Evolutionary conservation across 1,140 invertebrate genomes (phyloP).

Genomic region (Pomacea maculata): DNA sequence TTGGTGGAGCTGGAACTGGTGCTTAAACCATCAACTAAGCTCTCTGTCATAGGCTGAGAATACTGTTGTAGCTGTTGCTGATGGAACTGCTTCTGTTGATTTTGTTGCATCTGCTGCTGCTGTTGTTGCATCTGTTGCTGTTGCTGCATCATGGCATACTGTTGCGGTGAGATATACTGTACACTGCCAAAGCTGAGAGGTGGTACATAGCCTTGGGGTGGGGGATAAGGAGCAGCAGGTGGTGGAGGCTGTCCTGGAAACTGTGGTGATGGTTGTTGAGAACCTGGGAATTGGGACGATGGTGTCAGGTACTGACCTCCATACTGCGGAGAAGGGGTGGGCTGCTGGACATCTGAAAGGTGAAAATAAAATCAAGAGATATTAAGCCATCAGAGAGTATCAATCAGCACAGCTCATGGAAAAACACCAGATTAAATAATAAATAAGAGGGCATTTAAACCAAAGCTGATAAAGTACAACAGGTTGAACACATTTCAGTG

Average conservation of each 20-base stretch:
- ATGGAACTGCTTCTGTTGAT: slow-evolving; percentile 27
- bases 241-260: slow-evolving; percentile 38
- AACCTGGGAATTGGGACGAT: slow-evolving; percentile 20
- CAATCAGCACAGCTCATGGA: no score
- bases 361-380: background rate
- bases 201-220: slow-evolving; percentile 22
- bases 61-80: slow-evolving; percentile 26
- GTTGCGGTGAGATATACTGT: slow-evolving; percentile 17
- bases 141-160: slow-evolving; percentile 39
- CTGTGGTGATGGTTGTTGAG: slow-evolving; percentile 37
- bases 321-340: slow-evolving; percentile 36
- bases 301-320: slow-evolving; percentile 24
- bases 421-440: no score
- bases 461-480: no score
- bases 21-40: slow-evolving; percentile 9
- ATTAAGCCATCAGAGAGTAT: no score
- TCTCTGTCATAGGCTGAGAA: background rate
- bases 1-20: slow-evolving; percentile 6
- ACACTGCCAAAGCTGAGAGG: background rate
- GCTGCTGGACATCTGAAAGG: slow-evolving; percentile 18
- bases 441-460: no score
- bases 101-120: slow-evolving; percentile 2
- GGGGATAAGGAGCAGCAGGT: slow-evolving; percentile 29
- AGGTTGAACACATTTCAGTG: no score
- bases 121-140: slow-evolving; percentile 47